Evolutionary conservation across 2,113 vertebrate species (phyloP).

Genomic region (Bos indicus): DNA sequence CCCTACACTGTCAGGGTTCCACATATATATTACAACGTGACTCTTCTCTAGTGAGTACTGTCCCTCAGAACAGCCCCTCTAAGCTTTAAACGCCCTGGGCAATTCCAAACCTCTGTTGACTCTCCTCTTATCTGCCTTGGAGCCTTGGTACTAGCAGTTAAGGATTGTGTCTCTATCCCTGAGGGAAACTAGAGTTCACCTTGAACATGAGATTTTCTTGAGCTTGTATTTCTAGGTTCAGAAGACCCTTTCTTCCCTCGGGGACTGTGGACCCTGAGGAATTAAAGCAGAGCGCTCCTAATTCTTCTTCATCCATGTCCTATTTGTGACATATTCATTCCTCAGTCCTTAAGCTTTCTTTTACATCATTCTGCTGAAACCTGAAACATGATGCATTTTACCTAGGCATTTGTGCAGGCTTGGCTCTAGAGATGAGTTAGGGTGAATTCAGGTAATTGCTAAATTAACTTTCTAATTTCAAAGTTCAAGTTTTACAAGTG

Average conservation of each 20-base stretch:
- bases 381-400: background rate
- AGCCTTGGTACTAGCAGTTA: background rate
- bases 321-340: background rate
- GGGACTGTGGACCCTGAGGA: background rate
- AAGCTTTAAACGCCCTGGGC: background rate
- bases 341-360: background rate
- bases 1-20: background rate
- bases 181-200: background rate
- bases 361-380: background rate
- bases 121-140: background rate
- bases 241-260: background rate
- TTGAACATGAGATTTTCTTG: slow-evolving; percentile 6
- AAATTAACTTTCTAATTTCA: background rate
- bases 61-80: background rate
- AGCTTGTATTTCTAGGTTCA: background rate
- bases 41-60: background rate
- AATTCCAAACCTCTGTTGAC: background rate
- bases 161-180: background rate
- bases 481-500: background rate
- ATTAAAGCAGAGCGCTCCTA: background rate
- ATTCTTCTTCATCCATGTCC: background rate
- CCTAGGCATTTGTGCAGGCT: background rate
- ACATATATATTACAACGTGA: background rate
- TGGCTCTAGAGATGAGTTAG: background rate
- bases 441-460: background rate